Evolutionary conservation across 2,797 vertebrate species (phyloP).

Genomic region (Smutsia gigantea): DNA sequence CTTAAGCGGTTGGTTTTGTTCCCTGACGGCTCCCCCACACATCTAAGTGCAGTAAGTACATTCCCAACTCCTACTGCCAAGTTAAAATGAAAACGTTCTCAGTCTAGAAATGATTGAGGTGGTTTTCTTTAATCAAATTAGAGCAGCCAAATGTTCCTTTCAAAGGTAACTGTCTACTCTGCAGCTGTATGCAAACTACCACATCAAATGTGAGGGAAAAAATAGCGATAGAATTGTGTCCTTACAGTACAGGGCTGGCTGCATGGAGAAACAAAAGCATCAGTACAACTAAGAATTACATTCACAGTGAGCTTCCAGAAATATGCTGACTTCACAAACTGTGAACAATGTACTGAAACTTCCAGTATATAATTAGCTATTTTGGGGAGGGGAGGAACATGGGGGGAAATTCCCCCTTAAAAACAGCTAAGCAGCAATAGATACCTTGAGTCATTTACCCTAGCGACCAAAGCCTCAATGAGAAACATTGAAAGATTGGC

Average conservation of each 20-base stretch:
- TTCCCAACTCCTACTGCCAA: conserved; percentile 89
- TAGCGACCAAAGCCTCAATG: conserved; percentile 77
- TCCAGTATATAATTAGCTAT: conserved; percentile 84
- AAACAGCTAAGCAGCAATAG: conserved; percentile 82
- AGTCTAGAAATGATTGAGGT: conserved; percentile 92
- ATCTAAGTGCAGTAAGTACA: conserved; percentile 85
- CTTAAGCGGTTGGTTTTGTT: conserved; percentile 75
- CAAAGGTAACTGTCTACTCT: conserved; percentile 92
- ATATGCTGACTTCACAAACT: conserved; percentile 84
- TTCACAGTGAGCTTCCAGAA: conserved; percentile 84
- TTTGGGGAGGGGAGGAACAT: conserved; percentile 68
- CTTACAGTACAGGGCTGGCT: conserved; percentile 85
- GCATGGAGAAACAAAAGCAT: conserved; percentile 87
- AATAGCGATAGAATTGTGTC: conserved; percentile 87
- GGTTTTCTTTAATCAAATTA: conserved; percentile 92
- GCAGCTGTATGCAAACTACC: conserved; percentile 93
- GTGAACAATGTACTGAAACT: conserved; percentile 83
- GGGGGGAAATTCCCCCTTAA: conserved; percentile 80
- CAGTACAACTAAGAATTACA: conserved; percentile 82
- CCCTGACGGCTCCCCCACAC: conserved; percentile 82
- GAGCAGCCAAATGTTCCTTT: conserved; percentile 91
- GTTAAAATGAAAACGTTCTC: conserved; percentile 89
- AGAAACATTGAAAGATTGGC: conserved; percentile 77
- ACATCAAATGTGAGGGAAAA: conserved; percentile 87
- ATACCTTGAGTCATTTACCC: conserved; percentile 84